Conservation (phyloP, 2,888 invertebrate species). For the Scaptomyza tumidula region DNA sequence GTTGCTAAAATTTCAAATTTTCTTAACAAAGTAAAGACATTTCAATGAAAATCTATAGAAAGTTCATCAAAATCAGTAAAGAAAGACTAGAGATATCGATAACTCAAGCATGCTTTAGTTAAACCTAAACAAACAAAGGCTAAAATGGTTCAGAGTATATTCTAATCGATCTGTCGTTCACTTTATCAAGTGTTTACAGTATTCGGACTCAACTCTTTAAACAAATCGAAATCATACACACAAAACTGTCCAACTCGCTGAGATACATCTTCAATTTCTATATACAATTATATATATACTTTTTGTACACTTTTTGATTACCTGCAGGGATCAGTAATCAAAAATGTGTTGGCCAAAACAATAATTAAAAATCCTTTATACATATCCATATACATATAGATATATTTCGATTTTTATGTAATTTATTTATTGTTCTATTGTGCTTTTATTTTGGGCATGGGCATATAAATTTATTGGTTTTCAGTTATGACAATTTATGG, state of each 20-base stretch:
- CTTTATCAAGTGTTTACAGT: neutral
- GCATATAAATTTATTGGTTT: constrained; percentile 1
- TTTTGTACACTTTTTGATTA: neutral
- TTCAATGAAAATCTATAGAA: neutral
- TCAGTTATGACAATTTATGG: constrained; percentile 4
- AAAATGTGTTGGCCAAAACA: neutral
- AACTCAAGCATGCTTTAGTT: neutral
- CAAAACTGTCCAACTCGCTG: too few relatives aligned
- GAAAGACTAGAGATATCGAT: neutral
- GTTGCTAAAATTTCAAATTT: too few relatives aligned
- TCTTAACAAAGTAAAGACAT: neutral
- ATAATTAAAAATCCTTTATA: neutral
- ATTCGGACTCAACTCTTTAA: neutral
- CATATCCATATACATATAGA: neutral
- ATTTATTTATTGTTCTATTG: neutral
- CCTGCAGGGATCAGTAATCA: neutral
- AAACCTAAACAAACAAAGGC: too few relatives aligned
- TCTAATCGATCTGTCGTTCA: neutral
- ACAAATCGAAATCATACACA: neutral
- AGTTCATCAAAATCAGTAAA: neutral
- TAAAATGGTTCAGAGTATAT: too few relatives aligned
- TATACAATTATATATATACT: neutral
- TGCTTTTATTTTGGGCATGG: neutral
- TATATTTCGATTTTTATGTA: neutral
- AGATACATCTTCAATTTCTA: neutral